Conservation (phyloP, 2,797 vertebrate genomes). For the Sebastes ruberrimus region DNA sequence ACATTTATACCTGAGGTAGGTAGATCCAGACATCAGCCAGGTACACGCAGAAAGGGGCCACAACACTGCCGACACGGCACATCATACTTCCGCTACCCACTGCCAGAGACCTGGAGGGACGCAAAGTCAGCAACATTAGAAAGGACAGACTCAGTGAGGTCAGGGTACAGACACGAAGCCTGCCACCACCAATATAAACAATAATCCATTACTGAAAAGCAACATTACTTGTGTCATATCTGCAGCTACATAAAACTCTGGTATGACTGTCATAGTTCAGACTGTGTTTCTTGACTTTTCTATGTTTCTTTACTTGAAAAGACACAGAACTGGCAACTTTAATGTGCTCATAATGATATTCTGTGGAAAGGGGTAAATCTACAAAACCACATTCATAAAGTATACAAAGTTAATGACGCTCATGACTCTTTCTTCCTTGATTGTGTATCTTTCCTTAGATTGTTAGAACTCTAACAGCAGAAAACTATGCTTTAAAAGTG, state of each 20-base stretch:
- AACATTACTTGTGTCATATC: background rate
- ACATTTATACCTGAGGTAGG: slow-evolving; percentile 86
- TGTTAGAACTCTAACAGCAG: background rate
- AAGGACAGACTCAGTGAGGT: background rate
- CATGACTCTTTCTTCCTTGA: background rate
- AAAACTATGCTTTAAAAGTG: background rate
- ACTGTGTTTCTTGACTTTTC: background rate
- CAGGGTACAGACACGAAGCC: background rate
- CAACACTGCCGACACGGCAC: slow-evolving; percentile 89
- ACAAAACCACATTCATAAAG: background rate
- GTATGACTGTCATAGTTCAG: background rate
- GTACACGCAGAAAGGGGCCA: slow-evolving; percentile 90
- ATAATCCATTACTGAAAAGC: background rate
- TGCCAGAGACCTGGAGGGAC: slow-evolving; percentile 85
- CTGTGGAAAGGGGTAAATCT: background rate
- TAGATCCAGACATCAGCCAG: slow-evolving; percentile 88
- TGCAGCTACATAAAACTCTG: background rate
- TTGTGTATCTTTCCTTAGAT: background rate
- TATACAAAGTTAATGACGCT: background rate
- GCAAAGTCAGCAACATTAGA: background rate
- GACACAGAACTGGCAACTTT: background rate
- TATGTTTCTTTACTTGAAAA: background rate
- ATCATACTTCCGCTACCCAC: slow-evolving; percentile 94
- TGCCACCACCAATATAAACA: background rate
- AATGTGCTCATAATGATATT: background rate